phyloP scores from a whole-genome alignment of 1,140 invertebrate species.

The Drosophila chauvacae region DNA sequence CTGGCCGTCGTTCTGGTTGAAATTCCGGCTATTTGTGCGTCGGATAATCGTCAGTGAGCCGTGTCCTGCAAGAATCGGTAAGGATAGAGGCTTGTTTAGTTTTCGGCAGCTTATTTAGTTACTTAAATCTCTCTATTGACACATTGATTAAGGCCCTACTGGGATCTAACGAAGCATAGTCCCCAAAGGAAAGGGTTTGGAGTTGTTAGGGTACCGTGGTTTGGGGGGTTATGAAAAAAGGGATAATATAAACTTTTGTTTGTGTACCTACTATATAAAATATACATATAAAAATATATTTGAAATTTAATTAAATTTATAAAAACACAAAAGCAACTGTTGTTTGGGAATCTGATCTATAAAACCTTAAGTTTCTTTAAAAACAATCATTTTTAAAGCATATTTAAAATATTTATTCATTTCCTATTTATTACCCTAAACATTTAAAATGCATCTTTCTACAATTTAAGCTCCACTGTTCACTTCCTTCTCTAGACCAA shows the following conservation, averaged over 20 bases:
- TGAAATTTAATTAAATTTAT: neutral
- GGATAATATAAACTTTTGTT: neutral
- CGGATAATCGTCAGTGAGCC: slow-evolving; percentile 93
- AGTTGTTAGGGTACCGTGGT: slow-evolving; percentile 16
- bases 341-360: neutral
- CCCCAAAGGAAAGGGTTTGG: slow-evolving; percentile 4
- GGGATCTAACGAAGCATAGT: slow-evolving; percentile 43
- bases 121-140: slow-evolving; percentile 35
- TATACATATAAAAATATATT: neutral
- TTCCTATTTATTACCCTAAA: too few species aligned
- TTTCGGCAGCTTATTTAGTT: slow-evolving; percentile 22
- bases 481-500: neutral
- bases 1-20: slow-evolving; percentile 65
- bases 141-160: slow-evolving; percentile 49
- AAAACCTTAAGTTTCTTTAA: neutral
- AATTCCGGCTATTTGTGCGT: slow-evolving; percentile 87
- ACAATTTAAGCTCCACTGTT: slow-evolving; percentile 19
- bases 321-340: too few species aligned
- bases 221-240: too few species aligned
- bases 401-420: neutral
- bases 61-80: slow-evolving; percentile 87
- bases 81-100: slow-evolving; percentile 33
- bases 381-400: neutral
- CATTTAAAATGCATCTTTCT: too few species aligned
- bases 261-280: neutral